These are phyloP conservation scores for Rhagoletis zephyria DNA, from an alignment of 1,140 invertebrate species.

Conservation along the genomic window DNA sequence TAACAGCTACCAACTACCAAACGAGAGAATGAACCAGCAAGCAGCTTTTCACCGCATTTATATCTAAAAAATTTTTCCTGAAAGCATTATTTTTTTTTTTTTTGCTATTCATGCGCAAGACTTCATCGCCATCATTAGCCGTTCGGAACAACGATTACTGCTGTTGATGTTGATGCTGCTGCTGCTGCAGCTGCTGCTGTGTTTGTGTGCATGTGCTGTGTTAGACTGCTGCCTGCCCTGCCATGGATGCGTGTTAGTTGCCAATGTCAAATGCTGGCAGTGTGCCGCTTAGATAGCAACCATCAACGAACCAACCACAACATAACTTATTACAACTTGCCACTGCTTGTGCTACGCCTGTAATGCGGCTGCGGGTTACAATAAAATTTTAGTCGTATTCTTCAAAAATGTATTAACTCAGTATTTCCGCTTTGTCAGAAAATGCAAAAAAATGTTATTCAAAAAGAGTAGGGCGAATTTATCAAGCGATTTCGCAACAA, in stretches of 20 bases:
- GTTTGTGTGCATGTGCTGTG: background rate
- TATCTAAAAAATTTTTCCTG: background rate
- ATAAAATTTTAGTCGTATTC: no score
- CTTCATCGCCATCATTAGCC: constrained; percentile 45
- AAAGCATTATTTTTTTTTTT: constrained; percentile 11
- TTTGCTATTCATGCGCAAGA: background rate
- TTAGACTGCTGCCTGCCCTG: background rate
- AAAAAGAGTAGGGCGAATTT: no score
- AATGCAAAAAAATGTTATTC: no score
- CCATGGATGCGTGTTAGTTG: constrained; percentile 30
- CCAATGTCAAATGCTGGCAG: constrained; percentile 27
- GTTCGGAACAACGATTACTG: constrained; percentile 34
- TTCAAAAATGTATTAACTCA: no score
- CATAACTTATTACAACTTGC: background rate
- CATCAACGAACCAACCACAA: no score
- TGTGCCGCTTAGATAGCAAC: background rate
- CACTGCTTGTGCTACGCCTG: background rate
- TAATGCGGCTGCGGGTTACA: background rate
- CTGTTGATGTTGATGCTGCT: constrained; percentile 10
- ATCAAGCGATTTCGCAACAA: no score
- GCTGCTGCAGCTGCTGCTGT: background rate
- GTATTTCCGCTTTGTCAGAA: no score
- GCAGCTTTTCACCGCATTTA: background rate
- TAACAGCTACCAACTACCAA: background rate
- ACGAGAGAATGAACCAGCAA: background rate